Evolutionary conservation across 2,113 vertebrate genomes (phyloP).

Genomic region (Platycercus adscitus): DNA sequence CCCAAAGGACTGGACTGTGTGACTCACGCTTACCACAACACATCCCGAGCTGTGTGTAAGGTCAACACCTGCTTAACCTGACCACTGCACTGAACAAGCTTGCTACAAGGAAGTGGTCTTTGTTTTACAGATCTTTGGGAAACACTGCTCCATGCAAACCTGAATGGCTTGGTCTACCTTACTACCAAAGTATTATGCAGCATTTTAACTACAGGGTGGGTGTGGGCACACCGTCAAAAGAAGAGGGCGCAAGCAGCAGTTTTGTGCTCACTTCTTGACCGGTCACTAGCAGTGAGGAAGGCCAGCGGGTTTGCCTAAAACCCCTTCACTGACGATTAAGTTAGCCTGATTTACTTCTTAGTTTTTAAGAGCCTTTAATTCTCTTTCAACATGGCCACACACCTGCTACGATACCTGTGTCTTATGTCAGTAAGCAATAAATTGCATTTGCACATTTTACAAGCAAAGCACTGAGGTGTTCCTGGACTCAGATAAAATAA

Average conservation of each 20-base stretch:
- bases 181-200: neutral
- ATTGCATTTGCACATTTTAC: neutral
- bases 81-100: rapidly evolving
- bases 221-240: neutral
- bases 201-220: neutral
- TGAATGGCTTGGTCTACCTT: rapidly evolving
- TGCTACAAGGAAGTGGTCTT: neutral
- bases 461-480: neutral
- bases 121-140: neutral
- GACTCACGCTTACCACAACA: neutral
- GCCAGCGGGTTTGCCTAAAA: neutral
- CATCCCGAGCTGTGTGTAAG: neutral
- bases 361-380: neutral
- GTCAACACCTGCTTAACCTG: neutral
- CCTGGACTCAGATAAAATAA: neutral
- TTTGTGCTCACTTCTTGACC: neutral
- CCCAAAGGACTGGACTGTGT: neutral
- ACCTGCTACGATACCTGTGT: rapidly evolving
- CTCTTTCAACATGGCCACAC: neutral
- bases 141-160: neutral
- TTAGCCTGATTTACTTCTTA: neutral
- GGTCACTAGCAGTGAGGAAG: neutral
- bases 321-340: neutral
- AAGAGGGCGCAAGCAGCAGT: neutral
- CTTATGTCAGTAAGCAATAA: neutral